A percentile compares a stretch with the other conserved stretches of the same genome.
Conservation (phyloP, 2,888 invertebrate genomes). For the Epinotia brunnichana region DNA sequence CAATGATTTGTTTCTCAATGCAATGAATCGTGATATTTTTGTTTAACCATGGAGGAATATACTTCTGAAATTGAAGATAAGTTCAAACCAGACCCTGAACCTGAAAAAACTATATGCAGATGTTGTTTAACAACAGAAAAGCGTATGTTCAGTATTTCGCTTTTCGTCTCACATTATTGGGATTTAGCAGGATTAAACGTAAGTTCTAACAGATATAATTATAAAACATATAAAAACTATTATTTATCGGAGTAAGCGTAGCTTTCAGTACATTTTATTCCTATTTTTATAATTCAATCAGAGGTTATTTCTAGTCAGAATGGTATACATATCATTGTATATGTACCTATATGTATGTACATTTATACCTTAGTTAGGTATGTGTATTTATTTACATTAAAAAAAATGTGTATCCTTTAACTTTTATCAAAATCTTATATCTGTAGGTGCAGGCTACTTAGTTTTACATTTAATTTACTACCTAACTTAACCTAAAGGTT, state of each 20-base stretch:
- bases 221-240: not conserved
- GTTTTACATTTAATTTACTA: too few species aligned
- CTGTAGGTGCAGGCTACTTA: too few species aligned
- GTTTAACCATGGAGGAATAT: constrained; percentile 26
- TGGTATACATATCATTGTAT: too few species aligned
- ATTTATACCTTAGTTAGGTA: too few species aligned
- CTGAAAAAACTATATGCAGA: constrained; percentile 59
- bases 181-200: constrained; percentile 69
- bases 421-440: too few species aligned
- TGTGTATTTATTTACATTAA: too few species aligned
- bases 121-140: constrained; percentile 68
- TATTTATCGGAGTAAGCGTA: not conserved
- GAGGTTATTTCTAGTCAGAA: not conserved
- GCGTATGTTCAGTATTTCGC: constrained; percentile 54
- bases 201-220: constrained; percentile 50
- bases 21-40: not conserved
- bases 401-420: too few species aligned
- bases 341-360: too few species aligned
- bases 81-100: constrained; percentile 37
- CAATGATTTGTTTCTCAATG: not conserved
- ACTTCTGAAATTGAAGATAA: constrained; percentile 15
- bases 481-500: too few species aligned
- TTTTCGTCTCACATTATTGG: constrained; percentile 54
- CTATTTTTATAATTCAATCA: not conserved
- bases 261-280: not conserved